phyloP scores from a whole-genome alignment of 2,888 invertebrate species.

The Mesochorus sp. region DNA sequence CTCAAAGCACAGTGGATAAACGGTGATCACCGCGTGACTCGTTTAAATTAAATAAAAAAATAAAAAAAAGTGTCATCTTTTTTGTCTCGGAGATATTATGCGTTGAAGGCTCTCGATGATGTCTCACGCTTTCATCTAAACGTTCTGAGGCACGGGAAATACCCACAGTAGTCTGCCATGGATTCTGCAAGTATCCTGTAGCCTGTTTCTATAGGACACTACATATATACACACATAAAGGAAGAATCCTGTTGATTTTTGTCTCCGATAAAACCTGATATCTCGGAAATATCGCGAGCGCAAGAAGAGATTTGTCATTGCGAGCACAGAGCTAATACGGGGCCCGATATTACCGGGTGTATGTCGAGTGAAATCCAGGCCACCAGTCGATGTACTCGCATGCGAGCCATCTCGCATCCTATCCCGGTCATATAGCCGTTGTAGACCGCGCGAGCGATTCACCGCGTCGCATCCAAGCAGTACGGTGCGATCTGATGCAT shows the following conservation, averaged over 20 bases:
- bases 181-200: no score
- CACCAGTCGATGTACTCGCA: slow-evolving; percentile 50
- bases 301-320: slow-evolving; percentile 38
- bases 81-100: not conserved
- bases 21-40: no score
- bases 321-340: not conserved
- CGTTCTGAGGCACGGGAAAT: not conserved
- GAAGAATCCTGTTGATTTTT: not conserved
- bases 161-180: not conserved
- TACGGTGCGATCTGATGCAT: slow-evolving; percentile 31
- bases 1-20: no score
- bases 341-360: slow-evolving; percentile 31
- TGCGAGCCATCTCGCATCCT: slow-evolving; percentile 45
- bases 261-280: not conserved
- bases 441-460: slow-evolving; percentile 23
- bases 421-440: slow-evolving; percentile 44
- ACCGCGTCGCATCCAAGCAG: slow-evolving; percentile 24
- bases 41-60: no score
- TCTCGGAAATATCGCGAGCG: slow-evolving; percentile 15
- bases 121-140: slow-evolving; percentile 9
- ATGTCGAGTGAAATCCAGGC: slow-evolving; percentile 58
- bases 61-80: not conserved
- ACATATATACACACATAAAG: no score
- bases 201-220: no score
- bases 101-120: not conserved